A percentile compares a stretch with the other conserved stretches of the same genome.
Evolutionary conservation across 2,888 invertebrate species (phyloP).

Genomic region (Platynereis dumerilii): DNA sequence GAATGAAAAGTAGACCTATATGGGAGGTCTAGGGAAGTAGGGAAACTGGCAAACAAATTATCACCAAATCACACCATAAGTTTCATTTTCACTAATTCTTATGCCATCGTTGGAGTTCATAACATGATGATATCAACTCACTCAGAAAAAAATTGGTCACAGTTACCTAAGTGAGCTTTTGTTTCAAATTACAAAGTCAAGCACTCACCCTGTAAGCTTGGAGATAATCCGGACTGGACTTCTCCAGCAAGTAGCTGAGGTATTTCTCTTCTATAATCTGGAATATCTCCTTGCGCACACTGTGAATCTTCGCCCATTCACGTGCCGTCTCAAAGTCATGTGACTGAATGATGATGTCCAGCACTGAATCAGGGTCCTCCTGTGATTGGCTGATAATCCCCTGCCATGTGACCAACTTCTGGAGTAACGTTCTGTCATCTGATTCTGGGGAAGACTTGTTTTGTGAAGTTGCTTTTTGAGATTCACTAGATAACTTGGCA

Average conservation of each 20-base stretch:
- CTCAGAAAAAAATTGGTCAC: no score
- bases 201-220: conserved; percentile 21
- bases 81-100: no score
- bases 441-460: no score
- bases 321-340: conserved; percentile 49
- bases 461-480: no score
- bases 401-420: conserved; percentile 48
- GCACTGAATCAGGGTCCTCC: conserved; percentile 43
- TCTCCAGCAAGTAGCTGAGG: conserved; percentile 42
- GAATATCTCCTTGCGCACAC: conserved; percentile 29
- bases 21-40: no score
- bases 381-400: conserved; percentile 40
- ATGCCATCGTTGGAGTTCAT: no score
- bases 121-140: no score
- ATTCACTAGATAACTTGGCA: no score
- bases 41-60: no score
- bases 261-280: conserved; percentile 51
- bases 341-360: conserved; percentile 47
- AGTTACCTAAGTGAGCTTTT: no score
- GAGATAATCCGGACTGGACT: not conserved
- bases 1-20: no score
- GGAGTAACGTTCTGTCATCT: conserved; percentile 25
- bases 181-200: conserved; percentile 31
- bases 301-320: conserved; percentile 47
- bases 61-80: no score